These are phyloP conservation scores for Ryuthela nishihirai DNA, from an alignment of 2,888 invertebrate species.

Conservation along the genomic window DNA sequence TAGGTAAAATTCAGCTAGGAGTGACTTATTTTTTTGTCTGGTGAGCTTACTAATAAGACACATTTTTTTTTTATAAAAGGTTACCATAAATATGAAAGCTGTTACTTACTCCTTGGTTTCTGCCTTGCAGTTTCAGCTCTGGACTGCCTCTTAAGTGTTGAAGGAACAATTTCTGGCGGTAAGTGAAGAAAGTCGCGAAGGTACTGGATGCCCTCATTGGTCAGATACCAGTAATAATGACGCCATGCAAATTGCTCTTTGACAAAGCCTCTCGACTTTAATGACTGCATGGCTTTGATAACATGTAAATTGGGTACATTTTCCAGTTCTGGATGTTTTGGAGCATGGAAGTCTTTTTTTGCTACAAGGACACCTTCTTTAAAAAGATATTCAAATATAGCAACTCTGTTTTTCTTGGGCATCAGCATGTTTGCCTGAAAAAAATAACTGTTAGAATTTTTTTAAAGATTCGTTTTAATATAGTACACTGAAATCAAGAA, in stretches of 20 bases:
- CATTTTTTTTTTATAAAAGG: too few relatives aligned
- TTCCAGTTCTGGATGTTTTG: constrained; percentile 95
- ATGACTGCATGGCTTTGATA: constrained; percentile 85
- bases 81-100: too few relatives aligned
- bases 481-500: too few relatives aligned
- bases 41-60: too few relatives aligned
- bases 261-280: constrained; percentile 96
- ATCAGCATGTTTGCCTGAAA: constrained; percentile 99
- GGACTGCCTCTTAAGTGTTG: constrained; percentile 88
- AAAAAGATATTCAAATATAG: constrained; percentile 96
- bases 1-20: too few relatives aligned
- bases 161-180: constrained; percentile 97
- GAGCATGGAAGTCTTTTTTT: constrained; percentile 95
- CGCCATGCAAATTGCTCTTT: constrained; percentile 99
- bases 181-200: constrained; percentile 91
- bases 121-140: constrained; percentile 77
- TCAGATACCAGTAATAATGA: constrained; percentile 98
- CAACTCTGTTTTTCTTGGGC: constrained; percentile 95
- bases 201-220: constrained; percentile 97
- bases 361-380: constrained; percentile 99
- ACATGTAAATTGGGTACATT: constrained; percentile 96
- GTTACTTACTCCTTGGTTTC: constrained; percentile 29
- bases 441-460: too few relatives aligned
- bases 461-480: too few relatives aligned
- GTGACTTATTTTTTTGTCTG: too few relatives aligned